Evolutionary conservation across 1,140 invertebrate species (phyloP).

Genomic region (Eupeodes corollae): DNA sequence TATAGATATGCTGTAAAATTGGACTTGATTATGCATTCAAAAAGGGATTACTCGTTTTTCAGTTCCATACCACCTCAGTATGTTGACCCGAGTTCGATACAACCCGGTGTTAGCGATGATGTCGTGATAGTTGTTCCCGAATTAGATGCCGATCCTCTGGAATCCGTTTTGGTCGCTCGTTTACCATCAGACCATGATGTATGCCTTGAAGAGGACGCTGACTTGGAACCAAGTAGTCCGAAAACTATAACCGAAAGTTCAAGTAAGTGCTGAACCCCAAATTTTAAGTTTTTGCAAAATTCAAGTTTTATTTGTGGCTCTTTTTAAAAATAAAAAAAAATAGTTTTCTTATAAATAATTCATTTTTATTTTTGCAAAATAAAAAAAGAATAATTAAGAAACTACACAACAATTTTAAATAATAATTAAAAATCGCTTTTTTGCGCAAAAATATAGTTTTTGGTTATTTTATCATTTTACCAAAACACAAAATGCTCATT

Average conservation of each 20-base stretch:
- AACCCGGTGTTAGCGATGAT: conserved; percentile 42
- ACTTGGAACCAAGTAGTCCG: conserved; percentile 17
- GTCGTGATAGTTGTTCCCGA: conserved; percentile 50
- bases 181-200: conserved; percentile 1
- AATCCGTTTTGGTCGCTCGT: conserved; percentile 4
- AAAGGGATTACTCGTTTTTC: conserved; percentile 1
- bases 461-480: too few species aligned
- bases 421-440: conserved; percentile 4
- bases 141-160: conserved; percentile 38
- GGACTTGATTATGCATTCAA: background rate
- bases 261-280: conserved; percentile 24
- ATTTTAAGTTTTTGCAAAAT: too few species aligned
- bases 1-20: background rate
- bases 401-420: background rate
- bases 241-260: conserved; percentile 41
- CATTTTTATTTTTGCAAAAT: background rate
- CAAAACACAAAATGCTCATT: too few species aligned
- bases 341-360: background rate
- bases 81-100: conserved; percentile 29
- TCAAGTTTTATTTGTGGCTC: too few species aligned
- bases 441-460: conserved; percentile 1
- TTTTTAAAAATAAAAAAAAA: too few species aligned
- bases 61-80: conserved; percentile 47
- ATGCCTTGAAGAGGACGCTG: conserved; percentile 5
- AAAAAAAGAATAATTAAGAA: background rate